Percentiles rank a stretch among this genome's conserved stretches.
phyloP scores from a whole-genome alignment of 2,797 vertebrate species.

The Eulemur rubriventer region DNA sequence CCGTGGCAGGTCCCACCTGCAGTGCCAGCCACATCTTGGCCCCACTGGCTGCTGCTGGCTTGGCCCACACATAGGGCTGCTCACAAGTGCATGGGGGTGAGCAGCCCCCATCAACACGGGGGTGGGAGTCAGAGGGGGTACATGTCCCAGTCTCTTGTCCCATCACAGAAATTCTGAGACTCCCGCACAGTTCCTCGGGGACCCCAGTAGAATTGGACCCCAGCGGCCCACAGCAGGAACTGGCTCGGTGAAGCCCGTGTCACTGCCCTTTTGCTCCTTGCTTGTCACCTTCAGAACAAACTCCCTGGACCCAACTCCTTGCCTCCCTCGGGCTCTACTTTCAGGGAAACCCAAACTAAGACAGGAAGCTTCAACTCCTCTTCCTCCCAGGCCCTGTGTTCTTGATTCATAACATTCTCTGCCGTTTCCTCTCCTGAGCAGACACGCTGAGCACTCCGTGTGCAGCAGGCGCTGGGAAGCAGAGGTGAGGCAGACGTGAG shows the following conservation, averaged over 20 bases:
- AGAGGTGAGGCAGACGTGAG: constrained; percentile 61
- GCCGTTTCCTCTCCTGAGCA: neutral
- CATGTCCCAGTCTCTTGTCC: no score
- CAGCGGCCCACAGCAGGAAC: neutral
- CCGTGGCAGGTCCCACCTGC: accelerated
- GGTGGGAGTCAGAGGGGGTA: neutral
- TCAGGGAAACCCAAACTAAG: neutral
- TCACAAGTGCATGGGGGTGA: neutral
- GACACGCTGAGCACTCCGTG: neutral
- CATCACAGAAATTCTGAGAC: neutral
- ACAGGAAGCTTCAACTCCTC: accelerated
- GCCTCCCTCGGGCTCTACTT: neutral
- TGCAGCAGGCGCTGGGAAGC: neutral
- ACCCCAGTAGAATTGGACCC: neutral
- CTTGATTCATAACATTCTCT: neutral
- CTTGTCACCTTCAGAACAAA: no score
- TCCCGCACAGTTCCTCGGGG: neutral
- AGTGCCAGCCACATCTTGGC: accelerated
- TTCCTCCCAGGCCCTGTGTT: neutral
- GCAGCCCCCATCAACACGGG: neutral
- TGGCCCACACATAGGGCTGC: no score
- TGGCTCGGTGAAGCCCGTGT: accelerated
- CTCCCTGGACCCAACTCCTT: neutral
- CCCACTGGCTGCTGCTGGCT: neutral
- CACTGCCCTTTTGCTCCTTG: neutral